These are phyloP conservation scores for Oxygymnocypris stewartii DNA, from an alignment of 2,113 vertebrate species.

Conservation along the genomic window DNA sequence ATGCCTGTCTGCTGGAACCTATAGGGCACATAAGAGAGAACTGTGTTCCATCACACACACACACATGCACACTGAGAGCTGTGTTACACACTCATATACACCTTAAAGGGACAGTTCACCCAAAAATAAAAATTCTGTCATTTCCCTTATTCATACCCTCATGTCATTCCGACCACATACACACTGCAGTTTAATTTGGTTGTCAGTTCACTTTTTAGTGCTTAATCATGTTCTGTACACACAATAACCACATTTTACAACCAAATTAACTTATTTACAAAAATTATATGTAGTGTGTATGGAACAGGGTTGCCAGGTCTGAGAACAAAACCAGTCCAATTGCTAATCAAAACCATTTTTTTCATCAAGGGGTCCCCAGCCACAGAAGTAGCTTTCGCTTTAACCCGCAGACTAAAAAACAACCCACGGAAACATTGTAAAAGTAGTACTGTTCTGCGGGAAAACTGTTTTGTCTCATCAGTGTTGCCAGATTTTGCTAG, in stretches of 20 bases:
- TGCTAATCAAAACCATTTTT: too few species aligned
- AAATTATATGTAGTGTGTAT: too few species aligned
- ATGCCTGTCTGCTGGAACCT: constrained; percentile 72
- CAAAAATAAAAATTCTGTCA: neutral
- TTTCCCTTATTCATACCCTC: neutral
- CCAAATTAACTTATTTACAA: neutral
- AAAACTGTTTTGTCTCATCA: neutral
- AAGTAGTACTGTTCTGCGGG: too few species aligned
- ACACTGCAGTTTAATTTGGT: neutral
- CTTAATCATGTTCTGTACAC: too few species aligned
- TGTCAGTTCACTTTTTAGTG: too few species aligned
- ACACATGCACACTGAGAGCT: constrained; percentile 23
- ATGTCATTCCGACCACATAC: too few species aligned
- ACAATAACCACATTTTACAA: neutral
- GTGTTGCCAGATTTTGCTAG: neutral
- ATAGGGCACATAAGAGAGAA: constrained; percentile 48
- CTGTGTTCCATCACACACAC: constrained; percentile 49
- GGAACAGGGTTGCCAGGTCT: too few species aligned
- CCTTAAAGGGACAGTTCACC: neutral
- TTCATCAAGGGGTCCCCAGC: too few species aligned
- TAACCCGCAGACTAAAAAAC: too few species aligned
- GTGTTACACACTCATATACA: neutral
- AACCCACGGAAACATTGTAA: too few species aligned
- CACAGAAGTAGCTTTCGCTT: too few species aligned
- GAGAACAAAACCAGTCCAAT: too few species aligned